Percentiles rank a stretch among this genome's conserved stretches.
Conservation (phyloP, 2,888 invertebrate species). For the Lasioglossum villosulum region DNA sequence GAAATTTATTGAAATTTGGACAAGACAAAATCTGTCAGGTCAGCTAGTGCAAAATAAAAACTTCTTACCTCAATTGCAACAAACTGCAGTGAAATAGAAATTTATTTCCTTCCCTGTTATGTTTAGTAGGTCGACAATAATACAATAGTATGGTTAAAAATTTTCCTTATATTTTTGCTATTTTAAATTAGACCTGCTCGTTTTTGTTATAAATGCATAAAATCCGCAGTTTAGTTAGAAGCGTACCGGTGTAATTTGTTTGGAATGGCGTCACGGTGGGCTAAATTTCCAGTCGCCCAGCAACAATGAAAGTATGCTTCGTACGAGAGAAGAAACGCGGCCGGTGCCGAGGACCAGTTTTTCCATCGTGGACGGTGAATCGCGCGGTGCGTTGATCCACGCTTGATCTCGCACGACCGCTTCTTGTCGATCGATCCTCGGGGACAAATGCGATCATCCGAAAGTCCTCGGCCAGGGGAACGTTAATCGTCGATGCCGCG, state of each 20-base stretch:
- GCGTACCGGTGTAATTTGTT: not conserved
- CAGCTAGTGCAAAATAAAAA: no score
- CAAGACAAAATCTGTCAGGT: no score
- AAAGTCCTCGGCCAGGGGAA: slow-evolving; percentile 46
- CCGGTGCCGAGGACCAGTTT: slow-evolving; percentile 53
- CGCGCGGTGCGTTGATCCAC: slow-evolving; percentile 46
- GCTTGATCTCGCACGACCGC: slow-evolving; percentile 59
- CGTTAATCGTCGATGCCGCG: slow-evolving; percentile 49
- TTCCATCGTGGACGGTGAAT: slow-evolving; percentile 35
- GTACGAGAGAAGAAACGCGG: slow-evolving; percentile 46
- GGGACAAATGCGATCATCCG: slow-evolving; percentile 38
- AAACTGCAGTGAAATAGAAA: no score
- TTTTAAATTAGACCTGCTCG: no score
- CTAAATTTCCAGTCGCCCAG: slow-evolving; percentile 33
- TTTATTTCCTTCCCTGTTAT: no score
- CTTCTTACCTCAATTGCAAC: no score
- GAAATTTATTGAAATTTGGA: no score
- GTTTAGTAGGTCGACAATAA: no score
- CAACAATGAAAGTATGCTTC: slow-evolving; percentile 47
- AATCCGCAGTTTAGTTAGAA: no score
- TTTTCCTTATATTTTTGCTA: no score
- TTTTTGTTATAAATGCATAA: no score
- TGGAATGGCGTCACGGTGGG: not conserved
- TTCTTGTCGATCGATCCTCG: slow-evolving; percentile 47
- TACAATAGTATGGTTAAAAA: no score